Conservation (phyloP, 2,888 invertebrate species). For the Drepanosiphum platanoidis region DNA sequence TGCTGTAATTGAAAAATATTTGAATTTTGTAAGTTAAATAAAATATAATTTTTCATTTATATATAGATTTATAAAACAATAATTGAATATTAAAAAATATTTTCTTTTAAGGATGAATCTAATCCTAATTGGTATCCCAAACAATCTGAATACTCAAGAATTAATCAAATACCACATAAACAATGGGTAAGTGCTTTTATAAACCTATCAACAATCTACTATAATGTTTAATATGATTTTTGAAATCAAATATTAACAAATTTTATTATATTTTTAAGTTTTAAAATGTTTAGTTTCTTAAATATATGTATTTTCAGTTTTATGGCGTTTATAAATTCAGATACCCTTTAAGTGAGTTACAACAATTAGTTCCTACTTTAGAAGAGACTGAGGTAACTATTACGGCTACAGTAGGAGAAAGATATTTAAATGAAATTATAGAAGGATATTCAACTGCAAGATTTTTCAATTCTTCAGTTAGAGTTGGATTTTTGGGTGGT, state of each 20-base stretch:
- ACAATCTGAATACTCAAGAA: conserved; percentile 67
- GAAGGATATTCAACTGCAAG: conserved; percentile 88
- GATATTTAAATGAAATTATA: conserved; percentile 84
- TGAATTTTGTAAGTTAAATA: conserved; percentile 77
- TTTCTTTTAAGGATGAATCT: conserved; percentile 73
- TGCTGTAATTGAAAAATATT: conserved; percentile 76
- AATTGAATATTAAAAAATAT: conserved; percentile 12
- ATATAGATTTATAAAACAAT: conserved; percentile 35
- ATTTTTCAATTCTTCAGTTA: conserved; percentile 87
- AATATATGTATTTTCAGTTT: conserved; percentile 72
- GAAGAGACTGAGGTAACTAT: conserved; percentile 85
- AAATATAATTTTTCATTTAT: too few relatives aligned
- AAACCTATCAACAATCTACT: background rate
- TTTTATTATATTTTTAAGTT: conserved; percentile 29
- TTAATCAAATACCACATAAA: conserved; percentile 72
- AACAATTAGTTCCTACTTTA: conserved; percentile 74
- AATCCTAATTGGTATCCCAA: conserved; percentile 83
- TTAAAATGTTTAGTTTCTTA: conserved; percentile 52
- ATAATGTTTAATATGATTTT: background rate
- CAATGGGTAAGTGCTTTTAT: conserved; percentile 74
- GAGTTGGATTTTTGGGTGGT: conserved; percentile 86
- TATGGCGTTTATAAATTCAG: conserved; percentile 88
- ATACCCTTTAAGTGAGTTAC: conserved; percentile 84
- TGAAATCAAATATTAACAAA: background rate
- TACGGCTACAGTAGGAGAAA: conserved; percentile 87